Evolutionary conservation across 2,113 vertebrate species (phyloP), one percentile per base, ranked within the genome.

Genomic region (Dolichallabes microphthalmus): DNA sequence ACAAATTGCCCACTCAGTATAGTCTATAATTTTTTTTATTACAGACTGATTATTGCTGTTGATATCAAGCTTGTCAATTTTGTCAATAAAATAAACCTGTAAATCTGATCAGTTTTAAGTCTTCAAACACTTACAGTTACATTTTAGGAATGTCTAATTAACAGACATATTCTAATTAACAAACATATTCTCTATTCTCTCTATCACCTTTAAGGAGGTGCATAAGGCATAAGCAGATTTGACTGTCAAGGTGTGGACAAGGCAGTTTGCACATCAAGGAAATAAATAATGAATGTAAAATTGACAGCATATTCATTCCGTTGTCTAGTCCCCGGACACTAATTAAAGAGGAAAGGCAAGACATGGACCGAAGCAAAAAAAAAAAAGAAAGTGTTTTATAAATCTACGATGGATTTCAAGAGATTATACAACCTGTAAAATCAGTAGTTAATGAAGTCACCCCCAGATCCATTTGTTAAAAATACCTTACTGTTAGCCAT

Each of bases 271-370:
- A 93, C 88, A 86, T 92, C 92, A 86, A 89, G 90, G 90, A 93
- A 94, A 94, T 93, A 94, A 94, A 92, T 93, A 94, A 94, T 91
- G 83, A 91, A 93, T 91, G 84, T 88, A 88, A 91, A 93, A 94
- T 92, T 92, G 92, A 93, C 92, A 93, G 91, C 93, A 93, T 92
- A 92, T 91, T 94, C 94, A 92, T 93, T 93, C 92, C 90, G 90
- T 91, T 74, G 82, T 89, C 91, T 90, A 85, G 92, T 95, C 94
- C 92, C 94, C 91, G 90, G 93, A 93, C 92, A 90, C 93, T 94
- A 94, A 95, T 95, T 95, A 95, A 94, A 92, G 90, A 89, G 90
- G 91, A 89, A 92, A 91, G 88, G 90, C 82, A 86, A 90, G 90
- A 91, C 83, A 87, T 82, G 88, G 78, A 82, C 27, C 61, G 63